A percentile compares a stretch with the other conserved stretches of the same genome.
Evolutionary conservation across 2,113 vertebrate species (phyloP).

Genomic region (Struthidea cinerea): DNA sequence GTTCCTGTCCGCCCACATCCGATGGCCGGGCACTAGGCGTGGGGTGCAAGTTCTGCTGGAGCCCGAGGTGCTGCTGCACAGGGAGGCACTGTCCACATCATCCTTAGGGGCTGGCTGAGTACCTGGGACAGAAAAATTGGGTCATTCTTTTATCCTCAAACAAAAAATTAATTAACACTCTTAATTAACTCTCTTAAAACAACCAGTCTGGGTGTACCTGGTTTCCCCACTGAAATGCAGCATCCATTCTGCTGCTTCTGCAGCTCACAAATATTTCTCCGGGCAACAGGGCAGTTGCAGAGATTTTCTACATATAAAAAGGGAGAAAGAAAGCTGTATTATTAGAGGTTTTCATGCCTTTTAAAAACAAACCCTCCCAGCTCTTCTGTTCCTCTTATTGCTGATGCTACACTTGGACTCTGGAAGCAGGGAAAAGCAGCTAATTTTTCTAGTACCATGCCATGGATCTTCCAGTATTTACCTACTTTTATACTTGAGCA

Average conservation of each 20-base stretch:
- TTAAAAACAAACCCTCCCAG: not conserved
- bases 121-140: not conserved
- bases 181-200: fast-evolving
- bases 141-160: not conserved
- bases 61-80: constrained; percentile 66
- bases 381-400: not conserved
- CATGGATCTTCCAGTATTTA: not conserved
- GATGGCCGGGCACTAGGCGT: constrained; percentile 74
- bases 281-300: constrained; percentile 46
- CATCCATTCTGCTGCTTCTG: not conserved
- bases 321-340: not conserved
- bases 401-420: not conserved
- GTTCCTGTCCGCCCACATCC: constrained; percentile 79
- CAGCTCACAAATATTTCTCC: constrained; percentile 11
- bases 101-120: not conserved
- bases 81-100: constrained; percentile 47
- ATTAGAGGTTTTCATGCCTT: not conserved
- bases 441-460: not conserved
- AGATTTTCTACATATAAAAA: constrained; percentile 60
- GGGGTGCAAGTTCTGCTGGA: constrained; percentile 57
- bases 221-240: not conserved
- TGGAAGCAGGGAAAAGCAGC: not conserved
- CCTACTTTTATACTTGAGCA: not conserved
- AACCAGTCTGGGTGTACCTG: constrained; percentile 5
- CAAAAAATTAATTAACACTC: fast-evolving